These are phyloP conservation scores for Oxyruncus cristatus DNA, from an alignment of 2,113 vertebrate species.

Conservation along the genomic window DNA sequence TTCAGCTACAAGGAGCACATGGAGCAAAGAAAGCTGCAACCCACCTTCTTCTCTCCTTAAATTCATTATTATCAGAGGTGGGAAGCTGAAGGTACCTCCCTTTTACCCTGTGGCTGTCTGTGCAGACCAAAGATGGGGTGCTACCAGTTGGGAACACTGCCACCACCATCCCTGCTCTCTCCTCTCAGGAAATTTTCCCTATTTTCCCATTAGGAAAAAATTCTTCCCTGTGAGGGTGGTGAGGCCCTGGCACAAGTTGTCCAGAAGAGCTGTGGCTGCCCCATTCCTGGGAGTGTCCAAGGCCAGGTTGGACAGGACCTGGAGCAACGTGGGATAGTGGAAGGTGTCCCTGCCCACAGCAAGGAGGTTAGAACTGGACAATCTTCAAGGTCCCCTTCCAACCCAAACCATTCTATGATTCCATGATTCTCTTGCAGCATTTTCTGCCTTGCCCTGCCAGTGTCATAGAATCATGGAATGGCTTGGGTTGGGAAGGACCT, in stretches of 20 bases:
- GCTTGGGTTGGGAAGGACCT: background rate
- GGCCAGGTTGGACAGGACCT: background rate
- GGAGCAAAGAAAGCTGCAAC: background rate
- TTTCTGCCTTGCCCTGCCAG: background rate
- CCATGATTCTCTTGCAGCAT: background rate
- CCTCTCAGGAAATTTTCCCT: background rate
- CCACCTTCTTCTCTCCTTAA: background rate
- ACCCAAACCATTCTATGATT: background rate
- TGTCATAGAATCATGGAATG: background rate
- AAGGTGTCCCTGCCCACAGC: background rate
- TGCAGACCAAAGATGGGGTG: background rate
- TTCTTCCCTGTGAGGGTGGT: background rate
- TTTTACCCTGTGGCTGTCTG: background rate
- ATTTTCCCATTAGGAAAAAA: background rate
- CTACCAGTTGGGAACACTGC: background rate
- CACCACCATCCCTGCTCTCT: background rate
- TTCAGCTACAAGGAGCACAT: accelerated
- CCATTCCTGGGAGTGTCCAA: background rate
- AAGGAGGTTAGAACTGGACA: background rate
- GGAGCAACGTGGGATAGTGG: background rate
- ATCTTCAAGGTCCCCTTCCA: background rate
- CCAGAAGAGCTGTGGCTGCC: background rate
- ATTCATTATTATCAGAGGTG: background rate
- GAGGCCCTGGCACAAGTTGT: background rate
- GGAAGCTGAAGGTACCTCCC: background rate